Evolutionary conservation across 2,888 invertebrate genomes (phyloP).

Genomic region (Barypeithes pellucidus): DNA sequence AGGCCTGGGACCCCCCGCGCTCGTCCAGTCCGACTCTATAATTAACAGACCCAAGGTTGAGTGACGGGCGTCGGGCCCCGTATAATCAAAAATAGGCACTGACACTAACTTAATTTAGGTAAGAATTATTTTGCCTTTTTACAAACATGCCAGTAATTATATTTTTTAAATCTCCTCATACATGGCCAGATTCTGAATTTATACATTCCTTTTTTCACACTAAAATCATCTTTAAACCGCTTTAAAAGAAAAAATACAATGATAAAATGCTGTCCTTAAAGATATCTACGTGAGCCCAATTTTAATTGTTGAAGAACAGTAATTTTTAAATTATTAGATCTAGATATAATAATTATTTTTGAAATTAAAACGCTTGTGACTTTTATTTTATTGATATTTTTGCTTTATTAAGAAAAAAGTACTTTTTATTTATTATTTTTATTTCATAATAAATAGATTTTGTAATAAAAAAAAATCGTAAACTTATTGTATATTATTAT

Average conservation of each 20-base stretch:
- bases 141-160: too few relatives aligned
- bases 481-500: too few relatives aligned
- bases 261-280: slow-evolving; percentile 39
- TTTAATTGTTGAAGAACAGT: slow-evolving; percentile 24
- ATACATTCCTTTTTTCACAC: neutral
- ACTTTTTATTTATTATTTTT: slow-evolving; percentile 30
- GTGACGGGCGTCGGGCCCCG: too few relatives aligned
- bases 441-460: slow-evolving; percentile 33
- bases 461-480: slow-evolving; percentile 11
- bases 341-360: slow-evolving; percentile 15
- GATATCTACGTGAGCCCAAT: slow-evolving; percentile 16
- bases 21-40: too few relatives aligned
- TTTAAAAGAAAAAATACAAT: slow-evolving; percentile 33
- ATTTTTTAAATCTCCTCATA: too few relatives aligned
- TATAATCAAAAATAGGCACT: too few relatives aligned
- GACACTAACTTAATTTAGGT: too few relatives aligned
- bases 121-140: too few relatives aligned
- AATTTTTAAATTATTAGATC: slow-evolving; percentile 24
- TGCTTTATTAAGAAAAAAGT: slow-evolving; percentile 17
- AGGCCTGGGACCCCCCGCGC: too few relatives aligned
- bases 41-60: too few relatives aligned
- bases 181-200: neutral
- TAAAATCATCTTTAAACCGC: neutral
- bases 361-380: slow-evolving; percentile 28
- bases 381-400: slow-evolving; percentile 37